These are phyloP conservation scores for Collichthys lucidus DNA, from an alignment of 2,113 vertebrate genomes.

Conservation along the genomic window DNA sequence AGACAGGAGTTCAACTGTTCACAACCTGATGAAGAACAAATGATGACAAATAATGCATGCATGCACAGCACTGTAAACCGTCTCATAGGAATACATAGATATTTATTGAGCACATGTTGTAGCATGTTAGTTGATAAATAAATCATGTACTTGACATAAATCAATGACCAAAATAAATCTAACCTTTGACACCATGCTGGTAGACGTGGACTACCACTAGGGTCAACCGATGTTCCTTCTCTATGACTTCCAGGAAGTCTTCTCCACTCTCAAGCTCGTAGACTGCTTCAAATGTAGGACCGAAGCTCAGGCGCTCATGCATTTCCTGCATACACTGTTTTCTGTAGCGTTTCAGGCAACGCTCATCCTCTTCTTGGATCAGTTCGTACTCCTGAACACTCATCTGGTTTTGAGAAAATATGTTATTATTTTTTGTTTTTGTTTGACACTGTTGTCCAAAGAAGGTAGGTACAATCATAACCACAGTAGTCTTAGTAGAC, in stretches of 20 bases:
- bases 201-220: constrained; percentile 92
- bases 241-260: constrained; percentile 92
- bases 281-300: constrained; percentile 88
- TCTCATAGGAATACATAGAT: not conserved
- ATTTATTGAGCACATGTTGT: not conserved
- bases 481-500: not conserved
- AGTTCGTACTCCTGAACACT: constrained; percentile 91
- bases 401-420: constrained; percentile 79
- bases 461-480: not conserved
- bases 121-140: not conserved
- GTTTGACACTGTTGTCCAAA: not conserved
- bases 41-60: not conserved
- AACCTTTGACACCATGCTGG: constrained; percentile 86
- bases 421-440: not conserved
- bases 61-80: not conserved
- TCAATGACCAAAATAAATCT: not conserved
- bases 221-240: constrained; percentile 89
- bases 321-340: constrained; percentile 96
- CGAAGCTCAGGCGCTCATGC: constrained; percentile 94
- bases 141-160: not conserved
- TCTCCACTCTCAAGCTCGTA: constrained; percentile 90
- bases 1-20: constrained; percentile 89
- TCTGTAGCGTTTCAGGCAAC: constrained; percentile 89
- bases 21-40: constrained; percentile 78
- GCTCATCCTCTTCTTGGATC: constrained; percentile 90